phyloP scores from a whole-genome alignment of 2,797 vertebrate genomes.

The Masticophis lateralis region DNA sequence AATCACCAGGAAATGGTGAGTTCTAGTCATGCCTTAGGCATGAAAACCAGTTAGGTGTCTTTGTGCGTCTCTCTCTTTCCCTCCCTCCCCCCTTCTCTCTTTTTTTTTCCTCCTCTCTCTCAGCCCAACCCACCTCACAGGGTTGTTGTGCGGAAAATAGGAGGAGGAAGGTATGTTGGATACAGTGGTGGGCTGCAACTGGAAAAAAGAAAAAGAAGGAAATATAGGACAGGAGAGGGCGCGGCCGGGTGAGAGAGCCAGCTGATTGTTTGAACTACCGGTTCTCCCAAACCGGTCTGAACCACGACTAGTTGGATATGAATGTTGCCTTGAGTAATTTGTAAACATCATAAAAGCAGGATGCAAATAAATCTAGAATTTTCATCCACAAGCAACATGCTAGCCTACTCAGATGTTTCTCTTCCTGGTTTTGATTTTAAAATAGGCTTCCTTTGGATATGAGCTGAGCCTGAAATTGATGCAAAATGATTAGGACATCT shows the following conservation, averaged over 20 bases:
- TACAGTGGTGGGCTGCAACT: too few relatives aligned
- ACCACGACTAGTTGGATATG: too few relatives aligned
- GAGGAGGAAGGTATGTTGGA: not conserved
- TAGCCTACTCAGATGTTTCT: not conserved
- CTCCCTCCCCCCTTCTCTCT: too few relatives aligned
- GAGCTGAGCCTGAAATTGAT: not conserved
- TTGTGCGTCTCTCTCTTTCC: accelerated
- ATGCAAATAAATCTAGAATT: not conserved
- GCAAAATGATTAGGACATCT: not conserved
- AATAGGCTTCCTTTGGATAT: not conserved
- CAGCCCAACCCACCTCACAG: not conserved
- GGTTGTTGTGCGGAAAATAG: not conserved
- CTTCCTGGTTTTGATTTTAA: not conserved
- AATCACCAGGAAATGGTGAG: too few relatives aligned
- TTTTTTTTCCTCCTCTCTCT: too few relatives aligned
- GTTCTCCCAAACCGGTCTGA: too few relatives aligned
- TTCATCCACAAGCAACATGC: not conserved
- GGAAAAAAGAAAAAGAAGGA: too few relatives aligned
- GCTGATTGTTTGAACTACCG: too few relatives aligned
- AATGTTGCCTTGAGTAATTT: not conserved
- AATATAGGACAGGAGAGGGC: too few relatives aligned
- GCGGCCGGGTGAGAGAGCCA: too few relatives aligned
- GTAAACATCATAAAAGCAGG: not conserved
- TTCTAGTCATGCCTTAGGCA: too few relatives aligned
- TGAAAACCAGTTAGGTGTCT: not conserved